A percentile compares a stretch with the other conserved stretches of the same genome.
Evolutionary conservation across 2,888 invertebrate genomes (phyloP).

Genomic region (Latrodectus hesperus): DNA sequence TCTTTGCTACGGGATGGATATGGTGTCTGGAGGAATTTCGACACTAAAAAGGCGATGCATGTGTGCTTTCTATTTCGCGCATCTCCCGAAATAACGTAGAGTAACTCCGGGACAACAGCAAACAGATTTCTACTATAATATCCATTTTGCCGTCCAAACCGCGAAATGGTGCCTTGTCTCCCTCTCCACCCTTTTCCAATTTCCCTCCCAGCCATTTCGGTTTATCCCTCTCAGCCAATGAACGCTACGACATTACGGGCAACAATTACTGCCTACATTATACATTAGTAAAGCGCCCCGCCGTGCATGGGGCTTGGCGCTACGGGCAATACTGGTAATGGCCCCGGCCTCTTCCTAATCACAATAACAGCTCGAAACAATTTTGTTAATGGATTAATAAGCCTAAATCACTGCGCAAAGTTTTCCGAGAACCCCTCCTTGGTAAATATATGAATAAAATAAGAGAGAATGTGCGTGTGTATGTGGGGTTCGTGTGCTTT

Average conservation of each 20-base stretch:
- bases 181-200: conserved; percentile 36
- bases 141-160: conserved; percentile 60
- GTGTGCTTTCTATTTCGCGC: neutral
- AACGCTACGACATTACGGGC: conserved; percentile 46
- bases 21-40: neutral
- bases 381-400: conserved; percentile 69
- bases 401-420: conserved; percentile 65
- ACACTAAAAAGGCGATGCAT: no score
- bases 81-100: neutral
- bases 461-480: conserved; percentile 10
- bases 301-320: conserved; percentile 5
- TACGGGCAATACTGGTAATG: conserved; percentile 58
- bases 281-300: conserved; percentile 56
- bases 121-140: conserved; percentile 23
- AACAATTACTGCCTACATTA: conserved; percentile 64
- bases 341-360: conserved; percentile 53
- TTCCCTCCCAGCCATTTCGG: conserved; percentile 49
- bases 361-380: conserved; percentile 67
- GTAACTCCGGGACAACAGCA: conserved; percentile 9
- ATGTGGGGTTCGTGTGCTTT: neutral
- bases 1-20: neutral
- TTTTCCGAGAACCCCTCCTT: conserved; percentile 33
- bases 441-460: conserved; percentile 67
- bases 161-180: conserved; percentile 32
- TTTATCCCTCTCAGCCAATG: conserved; percentile 48